phyloP scores from a whole-genome alignment of 2,888 invertebrate genomes.

The Platycnemis pennipes region DNA sequence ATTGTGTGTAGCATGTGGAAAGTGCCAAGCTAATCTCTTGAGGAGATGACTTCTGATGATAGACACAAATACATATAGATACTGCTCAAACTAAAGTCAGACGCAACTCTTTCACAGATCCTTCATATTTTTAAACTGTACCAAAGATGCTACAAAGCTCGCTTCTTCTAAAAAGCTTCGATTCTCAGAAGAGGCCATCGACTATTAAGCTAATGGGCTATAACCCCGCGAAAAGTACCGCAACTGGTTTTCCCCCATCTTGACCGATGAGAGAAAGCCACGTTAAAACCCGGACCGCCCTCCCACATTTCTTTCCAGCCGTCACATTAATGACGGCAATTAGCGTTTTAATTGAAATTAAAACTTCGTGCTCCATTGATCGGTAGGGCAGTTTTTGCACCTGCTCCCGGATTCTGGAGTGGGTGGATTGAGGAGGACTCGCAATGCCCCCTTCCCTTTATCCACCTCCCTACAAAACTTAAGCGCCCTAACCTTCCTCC shows the following conservation, averaged over 20 bases:
- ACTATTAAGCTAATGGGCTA: background rate
- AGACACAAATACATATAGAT: too few species aligned
- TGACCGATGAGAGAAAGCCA: background rate
- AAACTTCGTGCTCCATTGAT: background rate
- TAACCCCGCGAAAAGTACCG: background rate
- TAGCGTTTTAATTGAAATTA: constrained; percentile 32
- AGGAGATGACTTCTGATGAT: too few species aligned
- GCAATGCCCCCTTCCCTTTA: background rate
- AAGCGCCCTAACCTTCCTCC: background rate
- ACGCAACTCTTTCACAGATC: background rate
- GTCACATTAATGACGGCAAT: background rate
- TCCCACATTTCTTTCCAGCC: background rate
- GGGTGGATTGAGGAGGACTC: background rate
- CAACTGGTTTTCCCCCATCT: background rate
- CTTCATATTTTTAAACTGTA: background rate
- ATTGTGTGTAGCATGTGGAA: too few species aligned
- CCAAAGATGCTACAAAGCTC: background rate
- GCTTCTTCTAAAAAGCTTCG: background rate
- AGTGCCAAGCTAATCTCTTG: too few species aligned
- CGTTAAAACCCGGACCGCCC: background rate
- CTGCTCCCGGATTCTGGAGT: background rate
- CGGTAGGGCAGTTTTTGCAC: background rate
- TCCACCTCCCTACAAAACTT: background rate
- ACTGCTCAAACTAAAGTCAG: background rate
- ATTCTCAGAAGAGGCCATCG: background rate